Base-by-base conservation (phyloP, 2,888 invertebrate species). In the Lycia hirtaria region DNA sequence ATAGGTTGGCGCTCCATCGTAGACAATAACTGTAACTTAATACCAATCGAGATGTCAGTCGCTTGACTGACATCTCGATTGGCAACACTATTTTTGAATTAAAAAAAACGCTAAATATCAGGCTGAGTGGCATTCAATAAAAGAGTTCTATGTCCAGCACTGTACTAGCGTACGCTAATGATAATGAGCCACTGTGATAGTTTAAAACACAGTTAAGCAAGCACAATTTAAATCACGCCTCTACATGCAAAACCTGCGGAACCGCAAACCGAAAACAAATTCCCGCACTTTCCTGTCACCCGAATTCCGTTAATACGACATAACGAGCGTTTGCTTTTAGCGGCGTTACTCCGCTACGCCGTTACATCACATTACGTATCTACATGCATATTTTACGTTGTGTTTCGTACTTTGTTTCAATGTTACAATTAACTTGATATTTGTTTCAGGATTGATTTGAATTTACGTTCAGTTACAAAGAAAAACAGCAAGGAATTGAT, bases 291-390 rank as follows among this genome's bases (percentile, higher is more conserved):
- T 20, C 28, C 40, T 53, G 50, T 57, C 53, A 47, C 43, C 40
- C 15, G 26, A 56, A 53, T 43, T 44, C 41, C 58, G 48, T 60
- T 60, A 64, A 67, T 60, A 58, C 54, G 38, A 28, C 19, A 26
- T 65, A 64, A 68, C 64, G 64, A 60, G 59, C 44, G 38, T 65
- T 61, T 62, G 62, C 68, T 68, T 64, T 68, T 67, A 68, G 66
- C 60, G 55, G 14, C 50, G 56, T 44, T 35, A 26, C 45, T 5
- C 24, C 24, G 24, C 9, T 38, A 20, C 38, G 43, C 52, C 60
- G 58, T 63, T 63, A 68, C 48, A 49, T 41, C 47, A n/a, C 40
- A 43, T 43, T 45, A 45, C 17, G 33, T 26, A 24, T 9, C 12
- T 26, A 22, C 33, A 32, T 38, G 44, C 38, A 50, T 44, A 44